A percentile compares a stretch with the other conserved stretches of the same genome.
Evolutionary conservation across 1,140 invertebrate species (phyloP).

Genomic region (Drosophila nasuta): DNA sequence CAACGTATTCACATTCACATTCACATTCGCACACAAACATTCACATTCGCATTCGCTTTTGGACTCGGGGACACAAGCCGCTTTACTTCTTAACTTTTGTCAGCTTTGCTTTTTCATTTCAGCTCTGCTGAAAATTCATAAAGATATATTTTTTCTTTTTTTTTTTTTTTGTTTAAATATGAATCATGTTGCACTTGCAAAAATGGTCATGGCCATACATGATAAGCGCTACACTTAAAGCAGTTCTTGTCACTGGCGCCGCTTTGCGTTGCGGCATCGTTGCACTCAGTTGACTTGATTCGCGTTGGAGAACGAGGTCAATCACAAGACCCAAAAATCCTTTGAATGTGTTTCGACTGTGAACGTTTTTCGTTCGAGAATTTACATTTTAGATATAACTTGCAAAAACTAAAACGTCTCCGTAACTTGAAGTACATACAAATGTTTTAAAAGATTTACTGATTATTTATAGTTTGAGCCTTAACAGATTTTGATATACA

Average conservation of each 20-base stretch:
- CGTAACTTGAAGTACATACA: no score
- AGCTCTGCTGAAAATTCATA: conserved; percentile 51
- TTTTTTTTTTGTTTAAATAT: conserved; percentile 7
- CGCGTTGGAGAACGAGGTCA: neutral
- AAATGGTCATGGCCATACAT: conserved; percentile 20
- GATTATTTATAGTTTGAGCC: no score
- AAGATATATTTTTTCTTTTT: conserved; percentile 28
- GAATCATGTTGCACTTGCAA: conserved; percentile 23
- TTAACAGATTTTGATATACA: no score
- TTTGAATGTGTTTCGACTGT: neutral
- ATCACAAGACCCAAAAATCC: neutral
- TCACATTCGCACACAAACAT: conserved; percentile 12
- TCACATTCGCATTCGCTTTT: conserved; percentile 20
- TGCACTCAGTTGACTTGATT: neutral
- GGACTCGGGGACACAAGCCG: conserved; percentile 55
- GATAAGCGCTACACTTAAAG: conserved; percentile 15
- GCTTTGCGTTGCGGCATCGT: no score
- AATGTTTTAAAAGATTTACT: no score
- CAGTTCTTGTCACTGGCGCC: neutral
- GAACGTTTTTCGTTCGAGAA: no score
- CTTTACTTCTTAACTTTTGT: conserved; percentile 76
- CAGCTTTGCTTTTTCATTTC: conserved; percentile 51
- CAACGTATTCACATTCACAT: conserved; percentile 15
- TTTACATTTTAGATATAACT: neutral
- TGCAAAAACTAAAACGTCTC: neutral